These are phyloP conservation scores for Drosophila pseudotalamancana DNA, from an alignment of 2,888 invertebrate genomes.

Conservation along the genomic window DNA sequence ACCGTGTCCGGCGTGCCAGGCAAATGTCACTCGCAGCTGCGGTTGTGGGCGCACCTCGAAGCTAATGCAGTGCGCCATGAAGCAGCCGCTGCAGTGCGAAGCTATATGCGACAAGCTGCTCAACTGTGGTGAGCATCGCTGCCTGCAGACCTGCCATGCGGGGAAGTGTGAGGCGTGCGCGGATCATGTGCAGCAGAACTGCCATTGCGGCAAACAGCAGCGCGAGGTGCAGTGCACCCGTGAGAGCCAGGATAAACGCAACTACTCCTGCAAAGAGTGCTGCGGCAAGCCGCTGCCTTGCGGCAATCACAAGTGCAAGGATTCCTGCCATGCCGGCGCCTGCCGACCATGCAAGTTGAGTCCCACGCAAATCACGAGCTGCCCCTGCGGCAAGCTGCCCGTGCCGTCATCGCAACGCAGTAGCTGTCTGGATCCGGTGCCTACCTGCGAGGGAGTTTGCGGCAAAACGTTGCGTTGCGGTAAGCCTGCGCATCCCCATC, in stretches of 20 bases:
- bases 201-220: conserved; percentile 89
- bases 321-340: conserved; percentile 88
- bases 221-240: conserved; percentile 87
- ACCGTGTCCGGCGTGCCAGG: conserved; percentile 95
- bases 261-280: conserved; percentile 87
- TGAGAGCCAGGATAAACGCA: conserved; percentile 84
- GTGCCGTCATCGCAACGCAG: conserved; percentile 85
- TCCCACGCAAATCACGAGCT: conserved; percentile 87
- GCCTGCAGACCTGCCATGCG: conserved; percentile 90
- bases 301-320: conserved; percentile 89
- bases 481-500: conserved; percentile 87
- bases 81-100: conserved; percentile 90
- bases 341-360: conserved; percentile 88
- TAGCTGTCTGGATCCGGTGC: conserved; percentile 92
- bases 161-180: conserved; percentile 91
- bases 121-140: conserved; percentile 91
- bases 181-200: conserved; percentile 88
- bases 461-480: conserved; percentile 89
- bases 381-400: conserved; percentile 90
- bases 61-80: conserved; percentile 90
- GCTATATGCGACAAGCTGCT: conserved; percentile 89
- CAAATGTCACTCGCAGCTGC: conserved; percentile 89
- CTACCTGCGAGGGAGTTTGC: conserved; percentile 90
- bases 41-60: conserved; percentile 91
- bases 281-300: conserved; percentile 88